Conservation (phyloP, 2,888 invertebrate genomes). For the Marasmarcha lunaedactyla region DNA sequence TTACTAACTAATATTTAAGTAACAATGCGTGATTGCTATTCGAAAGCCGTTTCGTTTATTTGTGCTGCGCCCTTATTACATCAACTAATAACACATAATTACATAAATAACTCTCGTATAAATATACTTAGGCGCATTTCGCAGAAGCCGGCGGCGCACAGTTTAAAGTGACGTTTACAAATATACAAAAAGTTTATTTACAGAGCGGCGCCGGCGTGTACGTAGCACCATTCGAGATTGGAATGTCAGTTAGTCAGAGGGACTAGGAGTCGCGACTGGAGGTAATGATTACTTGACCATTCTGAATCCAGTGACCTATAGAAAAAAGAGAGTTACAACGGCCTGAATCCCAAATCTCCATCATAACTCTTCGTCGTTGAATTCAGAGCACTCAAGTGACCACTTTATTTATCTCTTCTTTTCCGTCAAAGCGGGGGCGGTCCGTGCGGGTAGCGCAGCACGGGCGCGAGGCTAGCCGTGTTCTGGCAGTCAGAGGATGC, state of each 20-base stretch:
- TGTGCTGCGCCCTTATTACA: conserved; percentile 36
- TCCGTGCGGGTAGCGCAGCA: conserved; percentile 91
- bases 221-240: conserved; percentile 19
- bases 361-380: too few relatives aligned
- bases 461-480: conserved; percentile 87
- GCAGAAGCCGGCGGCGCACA: too few relatives aligned
- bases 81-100: conserved; percentile 28
- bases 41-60: conserved; percentile 30
- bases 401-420: conserved; percentile 2
- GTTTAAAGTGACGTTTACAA: too few relatives aligned
- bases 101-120: conserved; percentile 26
- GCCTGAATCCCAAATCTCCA: too few relatives aligned
- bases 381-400: too few relatives aligned
- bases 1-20: conserved; percentile 61
- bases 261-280: conserved; percentile 22
- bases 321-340: too few relatives aligned
- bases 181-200: conserved; percentile 51
- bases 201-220: conserved; percentile 19
- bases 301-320: too few relatives aligned
- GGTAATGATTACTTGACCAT: too few relatives aligned
- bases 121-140: conserved; percentile 21
- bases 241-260: conserved; percentile 26
- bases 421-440: conserved; percentile 86
- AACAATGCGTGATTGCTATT: conserved; percentile 57
- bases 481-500: conserved; percentile 86